Base-by-base conservation (phyloP, 1,140 invertebrate species). In the Drosophila sproati region DNA sequence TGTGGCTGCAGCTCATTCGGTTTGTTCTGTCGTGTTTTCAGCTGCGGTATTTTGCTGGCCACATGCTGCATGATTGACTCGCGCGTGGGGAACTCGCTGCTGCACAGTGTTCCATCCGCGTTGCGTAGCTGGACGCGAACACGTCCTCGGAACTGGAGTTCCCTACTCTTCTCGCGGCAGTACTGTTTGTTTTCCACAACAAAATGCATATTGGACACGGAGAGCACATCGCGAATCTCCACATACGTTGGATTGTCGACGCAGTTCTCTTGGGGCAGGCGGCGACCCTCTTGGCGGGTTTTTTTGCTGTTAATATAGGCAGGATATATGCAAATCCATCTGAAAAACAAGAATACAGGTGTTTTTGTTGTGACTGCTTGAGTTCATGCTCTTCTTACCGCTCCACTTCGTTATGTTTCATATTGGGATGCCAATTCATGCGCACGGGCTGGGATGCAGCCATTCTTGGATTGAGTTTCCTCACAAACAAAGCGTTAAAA, bases 321-420 rank as follows among this genome's bases (percentile, higher is more conserved):
- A 45, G 99, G 99, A 93, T 99, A 99, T 63, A 99, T 96, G 83
- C 97, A 98, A 62, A 99, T 95, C 98, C 98, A 99, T 86, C 98
- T 98, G 90, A 43, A 54, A 80, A 55, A 73, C 34, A 79, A 67
- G 61, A 54, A 68, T 41, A 43, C 64, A 74, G 59, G 59, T 75
- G 73, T 61, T 37, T 43, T 60, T 57, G 6, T 34, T 43, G 37
- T 43, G 12, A 8, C 28, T n/a, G 73, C 34, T n/a, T 31, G 35
- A 43, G n/a, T 66, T 39, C 8, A 28, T 51, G 5, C 29, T 20
- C 41, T 6, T 20, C 7, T 70, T 92, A 94, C 93, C 94, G 88
- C 86, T 94, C 93, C 41, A 91, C 69, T 47, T 90, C 95, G 75
- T 94, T 96, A 75, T 96, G 95, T 68, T 95, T 96, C 91, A 96